Evolutionary conservation across 37 sponge, comb jelly and placozoan species (phyloP).

Genomic region (Oopsacas minuta): DNA sequence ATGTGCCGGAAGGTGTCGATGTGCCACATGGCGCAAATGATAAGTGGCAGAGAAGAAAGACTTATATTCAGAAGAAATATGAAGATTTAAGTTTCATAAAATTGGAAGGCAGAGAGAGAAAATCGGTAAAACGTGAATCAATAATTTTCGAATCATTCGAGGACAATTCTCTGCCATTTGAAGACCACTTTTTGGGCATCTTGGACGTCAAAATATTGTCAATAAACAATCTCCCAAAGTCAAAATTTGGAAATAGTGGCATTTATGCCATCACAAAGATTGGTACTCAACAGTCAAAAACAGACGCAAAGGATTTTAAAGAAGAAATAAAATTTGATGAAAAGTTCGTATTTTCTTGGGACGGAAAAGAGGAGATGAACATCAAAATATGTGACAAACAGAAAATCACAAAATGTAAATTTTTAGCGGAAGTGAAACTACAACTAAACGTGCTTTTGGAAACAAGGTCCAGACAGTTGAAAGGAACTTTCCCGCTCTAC

Average conservation of each 20-base stretch:
- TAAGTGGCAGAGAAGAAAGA: constrained; percentile 48
- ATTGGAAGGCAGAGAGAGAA: constrained; percentile 16
- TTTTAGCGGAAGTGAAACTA: background rate
- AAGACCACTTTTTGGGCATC: constrained; percentile 44
- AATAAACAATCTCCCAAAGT: constrained; percentile 32
- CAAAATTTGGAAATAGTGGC: constrained; percentile 50
- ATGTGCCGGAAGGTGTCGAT: constrained; percentile 57
- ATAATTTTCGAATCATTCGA: background rate
- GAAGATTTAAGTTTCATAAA: constrained; percentile 41
- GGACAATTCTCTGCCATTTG: background rate
- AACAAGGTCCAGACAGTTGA: background rate
- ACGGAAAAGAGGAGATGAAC: constrained; percentile 39
- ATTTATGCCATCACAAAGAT: constrained; percentile 52
- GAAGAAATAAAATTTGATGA: constrained; percentile 59
- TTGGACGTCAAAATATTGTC: constrained; percentile 40
- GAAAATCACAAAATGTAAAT: constrained; percentile 43
- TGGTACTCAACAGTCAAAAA: constrained; percentile 49
- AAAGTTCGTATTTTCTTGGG: constrained; percentile 63
- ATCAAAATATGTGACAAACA: constrained; percentile 64
- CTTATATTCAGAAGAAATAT: constrained; percentile 62
- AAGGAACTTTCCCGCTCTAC: constrained; percentile 6
- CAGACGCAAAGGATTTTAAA: constrained; percentile 36
- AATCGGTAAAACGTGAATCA: constrained; percentile 36
- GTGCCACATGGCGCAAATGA: constrained; percentile 52
- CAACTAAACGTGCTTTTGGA: background rate